phyloP scores from a whole-genome alignment of 2,113 vertebrate genomes.

The Hippoglossus stenolepis region DNA sequence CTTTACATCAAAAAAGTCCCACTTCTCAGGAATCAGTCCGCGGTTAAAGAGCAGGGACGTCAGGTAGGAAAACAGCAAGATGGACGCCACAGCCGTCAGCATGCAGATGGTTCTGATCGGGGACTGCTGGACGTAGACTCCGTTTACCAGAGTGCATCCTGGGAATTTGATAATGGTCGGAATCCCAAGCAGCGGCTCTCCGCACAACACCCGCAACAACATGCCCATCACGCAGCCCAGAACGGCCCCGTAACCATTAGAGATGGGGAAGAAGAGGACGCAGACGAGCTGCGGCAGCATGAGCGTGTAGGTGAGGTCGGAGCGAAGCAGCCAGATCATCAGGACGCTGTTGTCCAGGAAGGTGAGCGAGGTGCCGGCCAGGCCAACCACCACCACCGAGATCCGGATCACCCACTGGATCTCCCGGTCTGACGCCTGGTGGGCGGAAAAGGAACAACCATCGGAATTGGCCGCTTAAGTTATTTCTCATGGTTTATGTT shows the following conservation, averaged over 20 bases:
- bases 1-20: conserved; percentile 77
- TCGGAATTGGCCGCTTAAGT: too few species aligned
- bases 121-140: conserved; percentile 77
- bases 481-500: too few species aligned
- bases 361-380: conserved; percentile 76
- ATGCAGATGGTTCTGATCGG: conserved; percentile 84
- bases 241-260: conserved; percentile 82
- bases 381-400: conserved; percentile 80
- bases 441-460: not conserved
- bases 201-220: conserved; percentile 81
- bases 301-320: conserved; percentile 84
- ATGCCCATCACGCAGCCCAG: conserved; percentile 78
- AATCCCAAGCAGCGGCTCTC: conserved; percentile 81
- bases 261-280: conserved; percentile 73
- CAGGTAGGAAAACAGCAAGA: conserved; percentile 75
- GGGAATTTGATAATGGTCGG: conserved; percentile 75
- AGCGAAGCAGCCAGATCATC: conserved; percentile 84
- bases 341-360: conserved; percentile 82
- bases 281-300: conserved; percentile 86
- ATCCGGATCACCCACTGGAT: conserved; percentile 83
- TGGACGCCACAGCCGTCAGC: conserved; percentile 68
- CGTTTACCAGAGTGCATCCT: conserved; percentile 69
- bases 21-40: conserved; percentile 73
- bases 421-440: conserved; percentile 83
- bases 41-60: conserved; percentile 71